phyloP scores from a whole-genome alignment of 2,888 invertebrate species.

The Yponomeuta cagnagella region DNA sequence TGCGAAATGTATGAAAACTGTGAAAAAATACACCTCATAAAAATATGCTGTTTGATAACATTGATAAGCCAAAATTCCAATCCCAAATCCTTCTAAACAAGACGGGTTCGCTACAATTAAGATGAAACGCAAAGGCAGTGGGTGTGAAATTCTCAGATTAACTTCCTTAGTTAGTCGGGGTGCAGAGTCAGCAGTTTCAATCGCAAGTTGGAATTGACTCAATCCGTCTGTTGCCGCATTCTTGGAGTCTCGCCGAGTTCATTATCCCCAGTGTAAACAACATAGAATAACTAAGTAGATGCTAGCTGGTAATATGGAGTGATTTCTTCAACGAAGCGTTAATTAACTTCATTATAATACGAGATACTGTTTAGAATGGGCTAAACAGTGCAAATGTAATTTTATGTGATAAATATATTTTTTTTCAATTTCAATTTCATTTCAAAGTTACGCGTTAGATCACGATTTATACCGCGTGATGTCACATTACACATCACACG shows the following conservation, averaged over 20 bases:
- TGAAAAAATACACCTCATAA: no score
- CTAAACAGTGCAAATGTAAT: no score
- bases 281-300: neutral
- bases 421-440: no score
- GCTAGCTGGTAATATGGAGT: neutral
- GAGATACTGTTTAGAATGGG: no score
- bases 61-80: no score
- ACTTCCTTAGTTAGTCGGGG: neutral
- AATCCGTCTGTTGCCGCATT: slow-evolving; percentile 28
- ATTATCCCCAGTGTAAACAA: slow-evolving; percentile 7
- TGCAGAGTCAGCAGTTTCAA: slow-evolving; percentile 24
- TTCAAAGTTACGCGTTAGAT: no score
- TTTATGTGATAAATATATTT: no score
- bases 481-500: no score
- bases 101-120: neutral
- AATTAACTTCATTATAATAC: neutral
- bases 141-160: neutral
- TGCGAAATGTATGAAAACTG: no score
- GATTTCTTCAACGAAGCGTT: neutral
- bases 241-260: neutral
- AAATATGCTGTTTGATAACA: no score
- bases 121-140: neutral
- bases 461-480: no score
- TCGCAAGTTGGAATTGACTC: slow-evolving; percentile 36
- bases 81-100: neutral